Conservation (phyloP, 2,113 vertebrate genomes). For the Pseudonaja textilis region DNA sequence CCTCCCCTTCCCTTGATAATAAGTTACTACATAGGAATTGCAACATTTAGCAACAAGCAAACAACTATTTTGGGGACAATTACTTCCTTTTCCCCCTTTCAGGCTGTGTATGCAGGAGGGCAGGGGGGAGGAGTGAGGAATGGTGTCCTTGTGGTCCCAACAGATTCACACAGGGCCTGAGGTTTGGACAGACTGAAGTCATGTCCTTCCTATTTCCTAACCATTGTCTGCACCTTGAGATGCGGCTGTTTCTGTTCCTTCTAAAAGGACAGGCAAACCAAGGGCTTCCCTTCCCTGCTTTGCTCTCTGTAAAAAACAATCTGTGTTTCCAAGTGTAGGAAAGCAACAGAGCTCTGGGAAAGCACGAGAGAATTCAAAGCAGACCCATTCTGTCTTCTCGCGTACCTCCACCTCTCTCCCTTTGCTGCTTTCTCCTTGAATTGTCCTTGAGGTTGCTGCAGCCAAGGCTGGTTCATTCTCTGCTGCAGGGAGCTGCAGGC, state of each 20-base stretch:
- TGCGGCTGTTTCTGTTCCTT: neutral
- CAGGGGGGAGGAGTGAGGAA: too few relatives aligned
- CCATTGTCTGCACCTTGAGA: neutral
- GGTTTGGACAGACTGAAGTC: neutral
- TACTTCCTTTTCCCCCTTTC: neutral
- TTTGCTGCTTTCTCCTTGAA: slow-evolving; percentile 26
- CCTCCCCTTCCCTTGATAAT: neutral
- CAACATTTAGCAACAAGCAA: neutral
- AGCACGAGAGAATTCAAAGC: neutral
- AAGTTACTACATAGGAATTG: neutral
- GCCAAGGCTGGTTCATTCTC: neutral
- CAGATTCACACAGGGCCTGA: neutral
- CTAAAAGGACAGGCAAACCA: neutral
- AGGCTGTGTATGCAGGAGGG: neutral
- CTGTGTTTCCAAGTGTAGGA: neutral
- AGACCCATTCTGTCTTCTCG: neutral
- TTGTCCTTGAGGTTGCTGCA: slow-evolving; percentile 25
- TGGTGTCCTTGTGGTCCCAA: neutral
- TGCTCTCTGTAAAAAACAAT: too few relatives aligned
- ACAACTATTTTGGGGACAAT: neutral
- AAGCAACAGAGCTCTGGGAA: neutral
- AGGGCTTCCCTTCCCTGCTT: neutral
- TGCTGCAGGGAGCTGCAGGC: slow-evolving; percentile 15
- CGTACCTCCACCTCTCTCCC: neutral
- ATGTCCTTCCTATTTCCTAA: neutral